phyloP scores from a whole-genome alignment of 1,140 invertebrate genomes.

The Hylaeus volcanicus region DNA sequence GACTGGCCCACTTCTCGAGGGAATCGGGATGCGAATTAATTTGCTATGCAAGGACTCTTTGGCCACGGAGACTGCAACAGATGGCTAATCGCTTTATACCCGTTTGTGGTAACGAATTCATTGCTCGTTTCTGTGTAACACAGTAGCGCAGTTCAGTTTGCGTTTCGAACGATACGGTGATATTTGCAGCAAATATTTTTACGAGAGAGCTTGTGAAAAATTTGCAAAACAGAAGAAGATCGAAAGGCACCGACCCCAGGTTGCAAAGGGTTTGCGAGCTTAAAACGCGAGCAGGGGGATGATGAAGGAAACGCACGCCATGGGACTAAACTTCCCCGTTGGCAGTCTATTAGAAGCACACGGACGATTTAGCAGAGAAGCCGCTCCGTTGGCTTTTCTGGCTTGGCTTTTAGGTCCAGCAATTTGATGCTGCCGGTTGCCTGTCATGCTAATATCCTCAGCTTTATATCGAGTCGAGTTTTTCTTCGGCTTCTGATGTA shows the following conservation, averaged over 20 bases:
- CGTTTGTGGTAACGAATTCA: no score
- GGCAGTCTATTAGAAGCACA: conserved; percentile 77
- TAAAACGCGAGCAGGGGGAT: neutral
- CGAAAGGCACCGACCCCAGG: neutral
- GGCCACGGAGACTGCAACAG: no score
- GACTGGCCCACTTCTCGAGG: conserved; percentile 21
- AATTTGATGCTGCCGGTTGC: conserved; percentile 75
- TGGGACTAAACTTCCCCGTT: conserved; percentile 72
- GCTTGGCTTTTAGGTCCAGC: conserved; percentile 75
- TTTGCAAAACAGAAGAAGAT: neutral
- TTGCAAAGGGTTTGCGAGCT: neutral
- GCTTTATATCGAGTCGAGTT: conserved; percentile 71
- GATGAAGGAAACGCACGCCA: neutral
- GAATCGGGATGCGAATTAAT: conserved; percentile 43
- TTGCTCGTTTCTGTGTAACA: no score
- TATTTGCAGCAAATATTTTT: neutral
- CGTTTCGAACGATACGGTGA: no score
- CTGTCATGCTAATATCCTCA: conserved; percentile 79
- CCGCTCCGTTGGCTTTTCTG: conserved; percentile 45
- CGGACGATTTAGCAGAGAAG: conserved; percentile 76
- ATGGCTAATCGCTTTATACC: no score
- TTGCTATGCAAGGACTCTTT: neutral
- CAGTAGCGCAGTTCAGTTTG: no score
- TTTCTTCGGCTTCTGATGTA: conserved; percentile 58
- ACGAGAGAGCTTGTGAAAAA: neutral